Evolutionary conservation across 1,140 invertebrate species (phyloP).

Genomic region (Atta cephalotes): DNA sequence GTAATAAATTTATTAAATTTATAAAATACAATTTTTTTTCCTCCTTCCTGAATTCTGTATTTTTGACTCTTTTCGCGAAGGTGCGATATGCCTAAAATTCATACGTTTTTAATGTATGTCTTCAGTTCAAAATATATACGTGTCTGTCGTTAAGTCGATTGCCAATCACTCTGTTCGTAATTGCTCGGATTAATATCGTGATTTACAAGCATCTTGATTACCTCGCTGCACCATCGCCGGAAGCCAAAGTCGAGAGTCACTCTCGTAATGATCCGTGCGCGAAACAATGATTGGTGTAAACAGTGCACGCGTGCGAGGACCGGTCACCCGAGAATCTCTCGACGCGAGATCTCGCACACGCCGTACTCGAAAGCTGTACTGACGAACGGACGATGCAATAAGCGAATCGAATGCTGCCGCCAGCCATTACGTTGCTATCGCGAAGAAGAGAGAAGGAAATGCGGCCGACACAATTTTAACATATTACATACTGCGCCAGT

Average conservation of each 20-base stretch:
- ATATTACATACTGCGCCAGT: not conserved
- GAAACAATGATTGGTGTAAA: conserved; percentile 37
- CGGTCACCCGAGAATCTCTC: conserved; percentile 45
- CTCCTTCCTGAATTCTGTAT: too few relatives aligned
- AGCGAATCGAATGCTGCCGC: conserved; percentile 57
- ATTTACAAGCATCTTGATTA: not conserved
- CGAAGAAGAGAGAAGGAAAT: conserved; percentile 59
- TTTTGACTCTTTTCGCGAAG: too few relatives aligned
- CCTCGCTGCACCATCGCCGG: conserved; percentile 41
- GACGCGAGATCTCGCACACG: conserved; percentile 9
- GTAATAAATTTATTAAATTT: too few relatives aligned
- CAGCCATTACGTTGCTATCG: conserved; percentile 23
- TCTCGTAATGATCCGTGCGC: conserved; percentile 12
- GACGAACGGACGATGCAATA: conserved; percentile 61
- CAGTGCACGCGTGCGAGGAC: not conserved
- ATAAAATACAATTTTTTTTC: too few relatives aligned
- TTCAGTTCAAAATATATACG: not conserved
- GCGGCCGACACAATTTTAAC: conserved; percentile 48
- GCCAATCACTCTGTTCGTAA: not conserved
- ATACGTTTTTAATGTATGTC: not conserved
- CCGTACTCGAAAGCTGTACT: conserved; percentile 64
- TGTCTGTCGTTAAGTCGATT: not conserved
- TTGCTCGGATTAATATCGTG: conserved; percentile 7
- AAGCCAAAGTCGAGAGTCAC: conserved; percentile 24
- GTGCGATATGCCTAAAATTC: not conserved